Percentiles rank a stretch among this genome's conserved stretches.
phyloP scores from a whole-genome alignment of 2,888 invertebrate species.

The Nycteola revayana region DNA sequence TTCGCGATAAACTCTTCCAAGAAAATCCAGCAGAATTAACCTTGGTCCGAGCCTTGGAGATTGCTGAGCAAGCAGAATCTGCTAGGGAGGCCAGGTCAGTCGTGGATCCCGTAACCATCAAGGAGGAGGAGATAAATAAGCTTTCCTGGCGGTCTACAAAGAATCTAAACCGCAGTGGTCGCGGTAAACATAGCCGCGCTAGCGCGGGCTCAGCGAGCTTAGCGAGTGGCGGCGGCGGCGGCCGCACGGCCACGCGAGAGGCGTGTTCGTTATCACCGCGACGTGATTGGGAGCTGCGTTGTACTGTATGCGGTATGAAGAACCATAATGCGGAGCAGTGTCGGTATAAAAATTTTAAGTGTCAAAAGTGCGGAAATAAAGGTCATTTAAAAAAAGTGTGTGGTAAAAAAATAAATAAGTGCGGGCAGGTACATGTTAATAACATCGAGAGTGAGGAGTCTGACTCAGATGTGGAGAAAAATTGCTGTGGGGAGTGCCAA shows the following conservation, averaged over 20 bases:
- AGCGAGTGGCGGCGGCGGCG: not conserved
- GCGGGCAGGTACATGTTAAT: not conserved
- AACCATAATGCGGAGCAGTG: constrained; percentile 8
- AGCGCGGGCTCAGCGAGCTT: not conserved
- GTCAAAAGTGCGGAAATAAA: constrained; percentile 21
- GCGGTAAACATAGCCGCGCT: too few species aligned
- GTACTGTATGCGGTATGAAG: not conserved
- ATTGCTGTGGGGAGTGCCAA: not conserved
- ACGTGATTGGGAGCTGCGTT: not conserved
- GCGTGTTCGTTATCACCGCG: not conserved
- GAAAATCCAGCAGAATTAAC: not conserved
- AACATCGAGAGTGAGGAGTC: not conserved
- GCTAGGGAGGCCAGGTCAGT: not conserved
- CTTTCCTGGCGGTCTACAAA: not conserved
- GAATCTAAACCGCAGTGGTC: too few species aligned
- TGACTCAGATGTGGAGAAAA: too few species aligned
- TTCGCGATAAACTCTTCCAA: constrained; percentile 1
- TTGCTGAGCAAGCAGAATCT: not conserved
- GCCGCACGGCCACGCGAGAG: not conserved
- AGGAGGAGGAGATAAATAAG: not conserved
- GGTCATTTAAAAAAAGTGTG: constrained; percentile 20
- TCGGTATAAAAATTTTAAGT: constrained; percentile 20
- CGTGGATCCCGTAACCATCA: not conserved
- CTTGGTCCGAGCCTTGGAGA: not conserved
- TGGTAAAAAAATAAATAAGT: not conserved